Conservation (phyloP, 2,888 invertebrate genomes). For the Lymantria dispar region DNA sequence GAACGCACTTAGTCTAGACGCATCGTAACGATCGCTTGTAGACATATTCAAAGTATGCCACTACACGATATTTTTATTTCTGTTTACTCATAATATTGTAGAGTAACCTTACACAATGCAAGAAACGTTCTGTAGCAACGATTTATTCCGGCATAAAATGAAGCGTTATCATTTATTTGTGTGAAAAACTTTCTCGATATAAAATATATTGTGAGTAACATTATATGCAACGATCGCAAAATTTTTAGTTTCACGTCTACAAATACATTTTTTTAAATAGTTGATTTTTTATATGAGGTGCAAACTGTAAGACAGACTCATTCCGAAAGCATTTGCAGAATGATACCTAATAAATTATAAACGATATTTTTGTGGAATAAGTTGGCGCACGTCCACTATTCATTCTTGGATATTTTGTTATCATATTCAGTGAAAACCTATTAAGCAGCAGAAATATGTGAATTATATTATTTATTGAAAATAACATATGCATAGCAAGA, state of each 20-base stretch:
- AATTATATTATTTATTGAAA: neutral
- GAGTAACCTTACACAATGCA: slow-evolving; percentile 14
- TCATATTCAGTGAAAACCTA: slow-evolving; percentile 53
- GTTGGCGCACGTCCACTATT: slow-evolving; percentile 73
- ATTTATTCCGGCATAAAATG: slow-evolving; percentile 49
- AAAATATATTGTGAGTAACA: slow-evolving; percentile 50
- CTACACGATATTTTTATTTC: slow-evolving; percentile 15
- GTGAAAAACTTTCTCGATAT: slow-evolving; percentile 52
- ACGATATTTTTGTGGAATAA: slow-evolving; percentile 74
- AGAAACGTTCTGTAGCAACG: slow-evolving; percentile 36
- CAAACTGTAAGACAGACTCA: slow-evolving; percentile 66
- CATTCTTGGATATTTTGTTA: slow-evolving; percentile 58
- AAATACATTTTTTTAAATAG: slow-evolving; percentile 22
- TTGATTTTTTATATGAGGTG: slow-evolving; percentile 68
- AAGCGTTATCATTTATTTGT: slow-evolving; percentile 48
- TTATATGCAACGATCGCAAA: slow-evolving; percentile 57
- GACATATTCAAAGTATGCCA: slow-evolving; percentile 4
- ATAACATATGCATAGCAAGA: slow-evolving; percentile 19
- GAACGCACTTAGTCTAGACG: neutral
- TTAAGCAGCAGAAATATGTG: slow-evolving; percentile 28
- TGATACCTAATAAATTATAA: slow-evolving; percentile 75
- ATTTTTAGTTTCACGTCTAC: slow-evolving; percentile 47
- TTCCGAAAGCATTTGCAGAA: slow-evolving; percentile 67
- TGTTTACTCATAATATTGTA: slow-evolving; percentile 7
- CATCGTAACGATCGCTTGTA: neutral